Conservation (phyloP, 2,888 invertebrate genomes). For the Cryptocephalus moraei region DNA sequence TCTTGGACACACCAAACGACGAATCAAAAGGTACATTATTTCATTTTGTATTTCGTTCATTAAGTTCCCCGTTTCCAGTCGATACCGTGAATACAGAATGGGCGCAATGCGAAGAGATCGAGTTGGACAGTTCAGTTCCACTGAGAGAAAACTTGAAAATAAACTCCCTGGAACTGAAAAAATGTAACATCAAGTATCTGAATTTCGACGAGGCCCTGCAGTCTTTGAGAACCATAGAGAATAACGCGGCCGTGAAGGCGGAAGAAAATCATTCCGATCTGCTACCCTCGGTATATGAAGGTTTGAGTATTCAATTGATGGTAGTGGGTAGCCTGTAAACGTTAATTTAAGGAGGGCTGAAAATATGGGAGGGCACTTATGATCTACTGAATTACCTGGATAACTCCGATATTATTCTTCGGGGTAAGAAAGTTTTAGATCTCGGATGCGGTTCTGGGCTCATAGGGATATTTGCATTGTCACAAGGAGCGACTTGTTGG, state of each 20-base stretch:
- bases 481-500: constrained; percentile 58
- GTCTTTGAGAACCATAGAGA: constrained; percentile 15
- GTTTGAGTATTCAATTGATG: constrained; percentile 33
- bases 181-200: too few species aligned
- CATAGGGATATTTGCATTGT: constrained; percentile 68
- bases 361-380: constrained; percentile 91
- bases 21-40: too few species aligned
- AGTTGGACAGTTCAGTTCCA: too few species aligned
- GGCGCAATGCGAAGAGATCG: too few species aligned
- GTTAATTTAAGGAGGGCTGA: constrained; percentile 65
- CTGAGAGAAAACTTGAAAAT: too few species aligned
- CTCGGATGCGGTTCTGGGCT: constrained; percentile 89
- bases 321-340: not conserved
- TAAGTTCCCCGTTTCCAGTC: too few species aligned
- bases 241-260: constrained; percentile 40
- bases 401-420: constrained; percentile 34
- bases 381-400: constrained; percentile 64
- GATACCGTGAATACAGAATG: too few species aligned
- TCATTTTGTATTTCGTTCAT: too few species aligned
- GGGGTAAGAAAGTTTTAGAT: constrained; percentile 61
- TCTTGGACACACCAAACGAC: too few species aligned
- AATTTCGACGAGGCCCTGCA: too few species aligned
- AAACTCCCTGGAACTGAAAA: too few species aligned
- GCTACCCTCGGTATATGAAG: constrained; percentile 69
- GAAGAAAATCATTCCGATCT: constrained; percentile 64